Base-by-base conservation (phyloP, 92 coral and sea anemone genomes). In the Metridium senile region DNA sequence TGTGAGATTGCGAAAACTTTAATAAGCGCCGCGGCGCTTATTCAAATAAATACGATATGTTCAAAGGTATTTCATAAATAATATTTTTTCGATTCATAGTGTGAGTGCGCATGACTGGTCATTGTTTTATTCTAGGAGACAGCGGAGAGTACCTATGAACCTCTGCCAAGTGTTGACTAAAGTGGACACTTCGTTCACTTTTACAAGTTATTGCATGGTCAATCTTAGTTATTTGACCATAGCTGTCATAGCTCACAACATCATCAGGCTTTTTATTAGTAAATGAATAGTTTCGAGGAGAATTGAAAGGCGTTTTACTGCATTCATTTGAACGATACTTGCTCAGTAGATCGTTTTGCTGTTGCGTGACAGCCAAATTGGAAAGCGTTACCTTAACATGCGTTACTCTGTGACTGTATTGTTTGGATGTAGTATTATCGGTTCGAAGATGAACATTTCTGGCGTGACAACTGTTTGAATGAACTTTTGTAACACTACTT, bases 101-200 rank as follows among this genome's bases (percentile, higher is more conserved):
- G n/a, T n/a, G n/a, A n/a, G n/a, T n/a, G n/a, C n/a, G n/a, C n/a
- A n/a, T n/a, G n/a, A n/a, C n/a, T 39, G 13, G 13, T 39, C 8
- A 4, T 4, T 6, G 49, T 13, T 39, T 4, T 39, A 39, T 4
- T 39, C 8, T 13, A 4, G 49, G 49, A 6, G 49, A 39, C 0
- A 62, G 25, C 0, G 97, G 90, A 25, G 93, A 85, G 79, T 91
- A 91, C 45, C 89, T 46, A 63, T 91, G 93, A 64, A 91, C 80
- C 76, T 93, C 93, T 23, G 89, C 88, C 62, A 93, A 74, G 65
- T 82, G 79, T 54, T 93, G 88, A 58, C 97, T 86, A 70, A 93
- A 93, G 67, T 81, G 93, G 25, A 93, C 98, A 61, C 64, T 89
- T 59, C 65, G 22, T 26, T 7, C 61, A 54, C 25, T 21, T 54